Conservation (phyloP, 2,797 vertebrate species). For the Microctenopoma stevenorrisi region DNA sequence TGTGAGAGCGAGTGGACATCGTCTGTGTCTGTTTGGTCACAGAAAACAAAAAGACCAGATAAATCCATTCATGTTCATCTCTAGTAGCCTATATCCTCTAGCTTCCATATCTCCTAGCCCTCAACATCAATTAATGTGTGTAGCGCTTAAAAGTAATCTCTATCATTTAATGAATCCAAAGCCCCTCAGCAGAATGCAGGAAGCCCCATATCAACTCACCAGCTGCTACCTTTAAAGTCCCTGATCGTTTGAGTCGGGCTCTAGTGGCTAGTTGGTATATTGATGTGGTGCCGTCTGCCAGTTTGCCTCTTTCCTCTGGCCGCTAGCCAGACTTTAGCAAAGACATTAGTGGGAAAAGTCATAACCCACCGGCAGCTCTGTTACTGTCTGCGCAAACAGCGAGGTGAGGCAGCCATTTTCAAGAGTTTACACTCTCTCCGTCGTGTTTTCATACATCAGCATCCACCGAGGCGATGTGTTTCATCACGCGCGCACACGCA, state of each 20-base stretch:
- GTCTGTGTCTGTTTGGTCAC: conserved; percentile 38
- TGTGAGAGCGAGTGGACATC: conserved; percentile 18
- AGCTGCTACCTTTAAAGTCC: conserved; percentile 82
- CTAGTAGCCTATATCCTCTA: conserved; percentile 58
- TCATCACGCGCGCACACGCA: conserved; percentile 19
- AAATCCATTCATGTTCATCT: conserved; percentile 60
- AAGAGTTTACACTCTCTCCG: conserved; percentile 43
- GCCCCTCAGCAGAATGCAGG: conserved; percentile 68
- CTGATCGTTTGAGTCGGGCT: conserved; percentile 71
- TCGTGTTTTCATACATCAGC: conserved; percentile 46
- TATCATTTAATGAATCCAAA: conserved; percentile 85
- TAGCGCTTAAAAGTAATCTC: conserved; percentile 81
- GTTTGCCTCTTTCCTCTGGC: conserved; percentile 73
- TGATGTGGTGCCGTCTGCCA: conserved; percentile 81
- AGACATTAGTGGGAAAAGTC: conserved; percentile 77
- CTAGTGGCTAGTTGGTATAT: conserved; percentile 82
- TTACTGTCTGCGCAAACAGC: conserved; percentile 59
- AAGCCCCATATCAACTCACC: conserved; percentile 79
- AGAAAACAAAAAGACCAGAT: conserved; percentile 62
- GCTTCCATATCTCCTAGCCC: conserved; percentile 65
- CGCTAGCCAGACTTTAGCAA: conserved; percentile 71
- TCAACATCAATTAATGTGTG: conserved; percentile 78
- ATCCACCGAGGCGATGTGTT: conserved; percentile 38
- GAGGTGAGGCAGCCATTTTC: conserved; percentile 46
- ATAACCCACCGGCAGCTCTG: conserved; percentile 60